Conservation (phyloP, 1,140 invertebrate species). For the Dendrolimus punctatus region DNA sequence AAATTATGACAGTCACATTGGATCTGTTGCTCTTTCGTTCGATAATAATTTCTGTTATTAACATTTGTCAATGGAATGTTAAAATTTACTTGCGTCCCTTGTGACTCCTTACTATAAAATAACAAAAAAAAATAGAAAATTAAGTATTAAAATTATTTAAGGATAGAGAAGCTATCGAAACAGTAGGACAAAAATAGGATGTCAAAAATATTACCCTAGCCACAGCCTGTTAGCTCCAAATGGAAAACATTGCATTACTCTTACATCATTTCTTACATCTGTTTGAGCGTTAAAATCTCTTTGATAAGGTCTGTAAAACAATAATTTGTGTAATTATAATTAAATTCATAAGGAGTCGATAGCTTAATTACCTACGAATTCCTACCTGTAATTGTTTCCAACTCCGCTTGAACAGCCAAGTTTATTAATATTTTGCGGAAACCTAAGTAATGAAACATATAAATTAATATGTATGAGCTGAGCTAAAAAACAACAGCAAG, state of each 20-base stretch:
- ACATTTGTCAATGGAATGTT: conserved; percentile 11
- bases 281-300: conserved; percentile 22
- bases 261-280: conserved; percentile 6
- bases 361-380: neutral
- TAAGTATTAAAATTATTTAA: neutral
- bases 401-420: too few species aligned
- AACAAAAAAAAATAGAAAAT: neutral
- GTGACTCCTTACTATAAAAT: conserved; percentile 28
- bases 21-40: conserved; percentile 20
- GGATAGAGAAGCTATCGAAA: too few species aligned
- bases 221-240: neutral
- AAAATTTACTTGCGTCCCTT: conserved; percentile 37
- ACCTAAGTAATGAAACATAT: too few species aligned
- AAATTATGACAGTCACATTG: conserved; percentile 24
- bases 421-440: too few species aligned
- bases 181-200: too few species aligned
- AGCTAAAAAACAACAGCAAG: too few species aligned
- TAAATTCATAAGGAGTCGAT: too few species aligned
- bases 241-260: neutral
- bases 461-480: too few species aligned
- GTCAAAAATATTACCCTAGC: too few species aligned
- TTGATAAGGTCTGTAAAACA: conserved; percentile 7
- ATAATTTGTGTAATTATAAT: neutral
- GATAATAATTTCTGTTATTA: conserved; percentile 3
- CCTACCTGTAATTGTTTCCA: neutral